A percentile compares a stretch with the other conserved stretches of the same genome.
phyloP scores from a whole-genome alignment of 2,797 vertebrate species.

The Sebastolobus alascanus region DNA sequence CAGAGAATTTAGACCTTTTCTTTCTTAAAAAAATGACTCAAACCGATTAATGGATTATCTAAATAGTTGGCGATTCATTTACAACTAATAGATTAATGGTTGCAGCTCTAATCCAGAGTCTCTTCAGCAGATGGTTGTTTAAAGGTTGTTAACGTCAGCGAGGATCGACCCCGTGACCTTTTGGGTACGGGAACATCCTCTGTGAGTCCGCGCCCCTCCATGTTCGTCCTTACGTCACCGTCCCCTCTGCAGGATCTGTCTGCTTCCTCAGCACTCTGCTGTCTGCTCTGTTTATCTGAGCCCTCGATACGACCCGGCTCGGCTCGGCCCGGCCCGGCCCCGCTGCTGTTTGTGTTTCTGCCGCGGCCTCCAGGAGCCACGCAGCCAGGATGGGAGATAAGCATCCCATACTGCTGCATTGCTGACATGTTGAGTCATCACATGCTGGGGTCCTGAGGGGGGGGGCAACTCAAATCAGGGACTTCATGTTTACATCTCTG shows the following conservation, averaged over 20 bases:
- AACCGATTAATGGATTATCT: no score
- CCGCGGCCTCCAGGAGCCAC: slow-evolving; percentile 46
- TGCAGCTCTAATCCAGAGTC: not conserved
- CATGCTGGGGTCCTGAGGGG: slow-evolving; percentile 37
- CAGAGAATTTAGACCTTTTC: no score
- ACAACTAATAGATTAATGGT: no score
- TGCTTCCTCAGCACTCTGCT: slow-evolving; percentile 72
- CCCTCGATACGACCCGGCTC: slow-evolving; percentile 41
- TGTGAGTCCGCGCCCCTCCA: not conserved
- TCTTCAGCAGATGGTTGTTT: not conserved
- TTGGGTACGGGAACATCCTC: slow-evolving; percentile 7
- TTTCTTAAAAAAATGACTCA: fast-evolving
- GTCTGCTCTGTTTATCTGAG: slow-evolving; percentile 70
- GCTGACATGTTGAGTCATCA: slow-evolving; percentile 71
- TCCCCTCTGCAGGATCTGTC: slow-evolving; percentile 34
- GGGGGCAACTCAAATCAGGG: slow-evolving; percentile 17
- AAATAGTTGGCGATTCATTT: no score
- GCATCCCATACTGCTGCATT: slow-evolving; percentile 50
- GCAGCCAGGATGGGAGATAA: slow-evolving; percentile 70
- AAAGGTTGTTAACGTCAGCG: not conserved
- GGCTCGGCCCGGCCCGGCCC: slow-evolving; percentile 9
- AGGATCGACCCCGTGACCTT: slow-evolving; percentile 5
- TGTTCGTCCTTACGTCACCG: slow-evolving; percentile 51
- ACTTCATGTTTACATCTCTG: slow-evolving; percentile 25
- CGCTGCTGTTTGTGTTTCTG: slow-evolving; percentile 65